Evolutionary conservation across 2,113 vertebrate species (phyloP), one percentile per base, ranked within the genome.

Genomic region (Natator depressus): DNA sequence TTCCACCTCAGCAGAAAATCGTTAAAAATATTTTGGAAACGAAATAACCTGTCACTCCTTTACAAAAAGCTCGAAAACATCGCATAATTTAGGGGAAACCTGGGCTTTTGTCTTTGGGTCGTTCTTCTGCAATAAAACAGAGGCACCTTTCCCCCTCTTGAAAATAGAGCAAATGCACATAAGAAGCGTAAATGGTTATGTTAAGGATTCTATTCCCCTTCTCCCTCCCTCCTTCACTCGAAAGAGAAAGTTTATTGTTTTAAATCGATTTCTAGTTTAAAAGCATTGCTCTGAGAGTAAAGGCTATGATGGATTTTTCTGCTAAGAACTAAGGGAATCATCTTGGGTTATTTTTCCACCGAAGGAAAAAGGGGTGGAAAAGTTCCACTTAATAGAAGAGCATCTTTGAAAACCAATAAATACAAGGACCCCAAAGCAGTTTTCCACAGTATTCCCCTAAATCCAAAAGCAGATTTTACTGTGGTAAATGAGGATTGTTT

Each of bases 21-120:
- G 16, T 95, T 90, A 83, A 59, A 92, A 90, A 93, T 95, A 96
- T 95, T 97, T 84, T 91, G 65, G 94, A 93, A 98, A 97, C 42
- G 8, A 97, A 96, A 95, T 81, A 80, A 84, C 12, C 78, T 81
- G 50, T 88, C 96, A 93, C 81, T 65, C 88, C 53, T 54, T 89
- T 51, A 84, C 24, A 35, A 85, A 94, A 93, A 89, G 78, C 86
- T 93, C 10, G 0, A 81, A 96, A 97, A 94, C 72, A 46, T 46
- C 29, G 1, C 49, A 9, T 3, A 90, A 25, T 17, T 91, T 83
- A 19, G 65, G 78, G 53, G 59, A 80, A 86, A 49, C 24, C 72
- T 47, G 80, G 51, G 51, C 76, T 69, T 89, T 6, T 88, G 20
- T 72, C 49, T 85, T 72, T 85, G 31, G 31, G 80, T 80, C 72